Evolutionary conservation across 2,797 vertebrate genomes (phyloP), one percentile per base, ranked within the genome.

Genomic region (Discoglossus pictus): DNA sequence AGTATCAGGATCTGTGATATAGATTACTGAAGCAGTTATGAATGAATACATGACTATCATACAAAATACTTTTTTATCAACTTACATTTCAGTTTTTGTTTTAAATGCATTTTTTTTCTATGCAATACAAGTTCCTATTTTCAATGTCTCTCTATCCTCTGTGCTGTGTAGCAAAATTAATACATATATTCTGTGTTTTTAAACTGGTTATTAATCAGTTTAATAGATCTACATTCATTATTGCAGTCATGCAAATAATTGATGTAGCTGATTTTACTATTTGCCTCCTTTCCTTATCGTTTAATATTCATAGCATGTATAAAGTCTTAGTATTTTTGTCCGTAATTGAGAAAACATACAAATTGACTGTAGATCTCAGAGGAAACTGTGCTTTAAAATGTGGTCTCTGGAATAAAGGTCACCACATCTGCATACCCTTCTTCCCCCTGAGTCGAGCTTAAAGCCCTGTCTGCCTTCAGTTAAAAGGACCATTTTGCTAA

Each of bases 331-430:
- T 90, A 89, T 90, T 93, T 94, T 92, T 92, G 92, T 93, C 90
- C 81, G 83, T 80, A 82, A 78, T 78, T 82, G n/a, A 86, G 80
- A 77, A 75, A 80, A 83, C 79, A 80, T 65, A 76, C 69, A 85
- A 81, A 80, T 86, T 88, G 89, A 84, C 83, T 81, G 78, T 69
- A 59, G 74, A 74, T 84, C 91, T 92, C 86, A 47, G 81, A 92
- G 91, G 92, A 91, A 76, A 76, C 73, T 53, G 64, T 77, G 84
- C 86, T 92, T 88, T 93, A 92, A 97, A 94, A 93, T 93, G 91
- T 93, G 87, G 88, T 92, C 88, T 88, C 84, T 89, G 87, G 89
- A 90, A 93, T 92, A 96, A 97, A 97, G 93, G 95, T 97, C 93
- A 95, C 82, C 87, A 90, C 84, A 94, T 96, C 92, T 97, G 86